Evolutionary conservation across 2,113 vertebrate species (phyloP).

Genomic region (Xiphias gladius): DNA sequence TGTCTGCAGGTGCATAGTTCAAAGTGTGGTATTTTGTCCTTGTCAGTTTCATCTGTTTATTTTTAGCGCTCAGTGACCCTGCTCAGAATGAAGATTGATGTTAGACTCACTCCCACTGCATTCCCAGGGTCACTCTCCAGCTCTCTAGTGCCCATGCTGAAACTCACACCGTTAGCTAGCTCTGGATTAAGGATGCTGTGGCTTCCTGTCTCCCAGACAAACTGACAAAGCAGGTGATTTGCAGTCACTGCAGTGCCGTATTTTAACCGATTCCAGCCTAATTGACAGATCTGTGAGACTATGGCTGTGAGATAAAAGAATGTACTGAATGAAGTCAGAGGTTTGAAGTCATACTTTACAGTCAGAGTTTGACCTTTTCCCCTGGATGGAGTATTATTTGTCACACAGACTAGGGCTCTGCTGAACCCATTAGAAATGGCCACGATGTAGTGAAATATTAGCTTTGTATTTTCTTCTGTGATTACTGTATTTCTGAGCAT

Average conservation of each 20-base stretch:
- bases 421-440: not conserved
- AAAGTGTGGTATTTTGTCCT: slow-evolving; percentile 15
- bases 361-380: slow-evolving; percentile 36
- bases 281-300: slow-evolving; percentile 11
- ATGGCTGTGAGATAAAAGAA: slow-evolving; percentile 10
- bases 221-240: slow-evolving; percentile 46
- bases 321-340: not conserved
- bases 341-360: not conserved
- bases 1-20: slow-evolving; percentile 21
- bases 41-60: slow-evolving; percentile 53
- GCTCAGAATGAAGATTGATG: slow-evolving; percentile 63
- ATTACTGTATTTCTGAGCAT: not conserved
- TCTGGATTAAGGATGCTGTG: slow-evolving; percentile 28
- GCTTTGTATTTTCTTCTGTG: not conserved
- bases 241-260: not conserved
- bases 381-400: slow-evolving; percentile 9
- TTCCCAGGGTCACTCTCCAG: slow-evolving; percentile 38
- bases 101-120: slow-evolving; percentile 6
- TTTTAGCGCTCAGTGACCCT: slow-evolving; percentile 56
- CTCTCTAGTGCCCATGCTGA: slow-evolving; percentile 14
- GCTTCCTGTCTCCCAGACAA: slow-evolving; percentile 17
- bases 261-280: slow-evolving; percentile 8
- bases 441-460: not conserved
- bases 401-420: not conserved
- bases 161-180: slow-evolving; percentile 31